A percentile compares a stretch with the other conserved stretches of the same genome.
Conservation (phyloP, 2,888 invertebrate species). For the Sphaeridia pumilis region DNA sequence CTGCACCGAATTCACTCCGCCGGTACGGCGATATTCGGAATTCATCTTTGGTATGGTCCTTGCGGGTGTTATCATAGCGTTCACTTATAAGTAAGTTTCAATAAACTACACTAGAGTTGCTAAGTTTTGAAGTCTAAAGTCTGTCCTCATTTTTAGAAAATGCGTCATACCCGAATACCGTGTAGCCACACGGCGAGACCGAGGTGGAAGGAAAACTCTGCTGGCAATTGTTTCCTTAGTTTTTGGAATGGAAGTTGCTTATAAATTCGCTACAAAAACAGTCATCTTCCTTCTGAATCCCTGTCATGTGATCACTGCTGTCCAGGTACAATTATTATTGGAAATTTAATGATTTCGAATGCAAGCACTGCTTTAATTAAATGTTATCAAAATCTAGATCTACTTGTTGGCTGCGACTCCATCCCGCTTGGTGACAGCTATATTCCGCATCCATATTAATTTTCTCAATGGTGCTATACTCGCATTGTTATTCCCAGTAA, state of each 20-base stretch:
- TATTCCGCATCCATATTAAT: conserved; percentile 85
- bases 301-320: conserved; percentile 84
- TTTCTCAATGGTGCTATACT: conserved; percentile 85
- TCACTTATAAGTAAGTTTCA: conserved; percentile 34
- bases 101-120: too few relatives aligned
- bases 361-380: too few relatives aligned
- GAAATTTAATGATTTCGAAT: too few relatives aligned
- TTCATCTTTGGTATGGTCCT: conserved; percentile 26
- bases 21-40: conserved; percentile 26
- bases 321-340: conserved; percentile 78
- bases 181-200: conserved; percentile 28
- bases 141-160: conserved; percentile 21
- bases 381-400: conserved; percentile 53
- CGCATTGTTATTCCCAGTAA: conserved; percentile 87
- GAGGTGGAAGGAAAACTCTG: conserved; percentile 23
- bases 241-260: conserved; percentile 92
- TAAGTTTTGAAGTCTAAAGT: too few relatives aligned
- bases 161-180: conserved; percentile 33
- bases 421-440: conserved; percentile 61
- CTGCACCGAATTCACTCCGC: conserved; percentile 28
- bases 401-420: conserved; percentile 79
- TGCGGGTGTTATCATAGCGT: conserved; percentile 24
- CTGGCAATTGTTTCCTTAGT: conserved; percentile 53
- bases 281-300: conserved; percentile 92
- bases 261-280: conserved; percentile 84